Conservation (phyloP, 2,113 vertebrate genomes). For the Ivindomyrus marchei region DNA sequence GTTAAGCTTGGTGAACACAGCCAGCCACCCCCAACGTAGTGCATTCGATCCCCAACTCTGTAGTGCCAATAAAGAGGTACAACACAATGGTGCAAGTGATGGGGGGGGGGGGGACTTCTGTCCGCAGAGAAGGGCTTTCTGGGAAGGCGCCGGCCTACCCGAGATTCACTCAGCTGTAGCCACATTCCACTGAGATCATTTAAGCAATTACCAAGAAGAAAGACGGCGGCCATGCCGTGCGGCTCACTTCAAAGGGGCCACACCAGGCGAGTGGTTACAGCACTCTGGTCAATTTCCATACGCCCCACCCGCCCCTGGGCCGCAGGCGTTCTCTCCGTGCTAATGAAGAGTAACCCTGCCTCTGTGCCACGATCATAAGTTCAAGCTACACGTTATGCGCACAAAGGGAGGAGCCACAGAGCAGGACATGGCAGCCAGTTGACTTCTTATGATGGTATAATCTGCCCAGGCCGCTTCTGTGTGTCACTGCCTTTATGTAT, state of each 20-base stretch:
- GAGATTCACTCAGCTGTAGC: conserved; percentile 67
- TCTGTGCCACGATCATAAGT: conserved; percentile 50
- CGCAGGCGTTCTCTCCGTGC: conserved; percentile 7
- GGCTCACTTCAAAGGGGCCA: conserved; percentile 68
- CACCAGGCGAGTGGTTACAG: conserved; percentile 65
- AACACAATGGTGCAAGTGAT: conserved; percentile 53
- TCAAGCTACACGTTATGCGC: conserved; percentile 42
- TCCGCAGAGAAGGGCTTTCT: conserved; percentile 47
- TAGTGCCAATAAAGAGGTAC: conserved; percentile 57
- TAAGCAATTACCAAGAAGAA: conserved; percentile 79
- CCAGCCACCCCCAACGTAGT: conserved; percentile 21
- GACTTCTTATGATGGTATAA: conserved; percentile 26
- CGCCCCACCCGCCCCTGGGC: conserved; percentile 32
- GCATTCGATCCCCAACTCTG: conserved; percentile 48
- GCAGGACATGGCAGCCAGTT: conserved; percentile 36
- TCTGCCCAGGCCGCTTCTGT: conserved; percentile 6
- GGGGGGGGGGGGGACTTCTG: conserved; percentile 14
- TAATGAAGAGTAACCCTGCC: conserved; percentile 30
- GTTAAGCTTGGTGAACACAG: conserved; percentile 44
- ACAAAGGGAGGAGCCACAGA: conserved; percentile 38
- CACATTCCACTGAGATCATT: conserved; percentile 69
- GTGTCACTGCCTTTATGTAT: not conserved
- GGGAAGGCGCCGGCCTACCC: conserved; percentile 63
- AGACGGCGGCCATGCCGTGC: conserved; percentile 58
- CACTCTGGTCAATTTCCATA: conserved; percentile 75